These are phyloP conservation scores for Monarcha castaneiventris DNA, from an alignment of 2,113 vertebrate genomes.

Conservation along the genomic window DNA sequence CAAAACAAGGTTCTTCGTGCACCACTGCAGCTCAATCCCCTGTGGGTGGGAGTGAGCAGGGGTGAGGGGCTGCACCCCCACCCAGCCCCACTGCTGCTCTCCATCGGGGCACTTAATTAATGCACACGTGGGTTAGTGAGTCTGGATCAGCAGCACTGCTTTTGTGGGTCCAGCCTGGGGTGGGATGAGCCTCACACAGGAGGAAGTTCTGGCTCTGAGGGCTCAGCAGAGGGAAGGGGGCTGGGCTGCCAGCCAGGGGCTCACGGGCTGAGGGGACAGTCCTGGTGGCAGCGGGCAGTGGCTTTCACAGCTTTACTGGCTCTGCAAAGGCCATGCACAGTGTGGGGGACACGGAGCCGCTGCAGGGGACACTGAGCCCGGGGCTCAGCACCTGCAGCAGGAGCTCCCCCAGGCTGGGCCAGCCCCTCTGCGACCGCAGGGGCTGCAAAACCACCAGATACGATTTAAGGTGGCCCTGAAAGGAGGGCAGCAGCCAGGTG, in stretches of 20 bases:
- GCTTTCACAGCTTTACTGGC: fast-evolving
- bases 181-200: neutral
- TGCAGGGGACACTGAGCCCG: too few relatives aligned
- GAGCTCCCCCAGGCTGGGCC: neutral
- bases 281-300: fast-evolving
- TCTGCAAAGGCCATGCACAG: fast-evolving
- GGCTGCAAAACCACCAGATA: neutral
- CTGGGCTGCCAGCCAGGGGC: neutral
- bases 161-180: neutral
- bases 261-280: fast-evolving
- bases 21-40: neutral
- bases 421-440: neutral
- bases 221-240: neutral
- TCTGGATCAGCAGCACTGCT: neutral
- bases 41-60: fast-evolving
- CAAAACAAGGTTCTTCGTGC: fast-evolving
- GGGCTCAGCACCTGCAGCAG: neutral
- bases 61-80: neutral
- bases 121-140: neutral
- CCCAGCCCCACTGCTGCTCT: neutral
- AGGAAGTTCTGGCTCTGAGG: fast-evolving
- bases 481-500: neutral
- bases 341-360: neutral
- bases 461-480: neutral
- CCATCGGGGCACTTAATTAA: neutral